Percentiles rank a stretch among this genome's conserved stretches.
Conservation (phyloP, 2,113 vertebrate genomes). For the Microtus pennsylvanicus region DNA sequence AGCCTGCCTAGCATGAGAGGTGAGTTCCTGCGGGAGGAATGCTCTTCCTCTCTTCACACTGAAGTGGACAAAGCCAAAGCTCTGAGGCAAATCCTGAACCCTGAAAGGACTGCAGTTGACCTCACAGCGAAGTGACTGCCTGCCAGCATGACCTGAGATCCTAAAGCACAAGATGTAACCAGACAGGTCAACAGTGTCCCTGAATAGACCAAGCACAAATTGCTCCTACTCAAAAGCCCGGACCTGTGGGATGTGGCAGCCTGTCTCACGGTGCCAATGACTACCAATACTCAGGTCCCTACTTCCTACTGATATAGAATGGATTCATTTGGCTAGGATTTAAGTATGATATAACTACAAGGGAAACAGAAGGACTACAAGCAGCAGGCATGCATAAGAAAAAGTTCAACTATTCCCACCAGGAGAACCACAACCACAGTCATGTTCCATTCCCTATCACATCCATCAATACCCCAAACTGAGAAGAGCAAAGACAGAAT, state of each 20-base stretch:
- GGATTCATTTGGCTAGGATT: neutral
- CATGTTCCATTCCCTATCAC: neutral
- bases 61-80: neutral
- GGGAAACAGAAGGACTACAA: neutral
- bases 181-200: neutral
- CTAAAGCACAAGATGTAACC: neutral
- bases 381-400: neutral
- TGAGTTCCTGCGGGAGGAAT: slow-evolving; percentile 14
- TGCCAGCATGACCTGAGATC: neutral
- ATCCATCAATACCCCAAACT: neutral
- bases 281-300: neutral
- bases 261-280: neutral
- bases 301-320: neutral
- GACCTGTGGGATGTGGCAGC: neutral
- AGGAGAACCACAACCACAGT: neutral
- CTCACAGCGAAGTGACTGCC: neutral
- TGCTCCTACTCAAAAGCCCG: neutral
- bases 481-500: too few relatives aligned
- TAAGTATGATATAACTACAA: neutral
- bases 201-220: neutral
- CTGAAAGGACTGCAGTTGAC: neutral
- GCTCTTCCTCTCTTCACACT: neutral
- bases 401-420: neutral
- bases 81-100: neutral
- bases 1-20: slow-evolving; percentile 62